Evolutionary conservation across 2,888 invertebrate genomes (phyloP).

Genomic region (Troilus luridus): DNA sequence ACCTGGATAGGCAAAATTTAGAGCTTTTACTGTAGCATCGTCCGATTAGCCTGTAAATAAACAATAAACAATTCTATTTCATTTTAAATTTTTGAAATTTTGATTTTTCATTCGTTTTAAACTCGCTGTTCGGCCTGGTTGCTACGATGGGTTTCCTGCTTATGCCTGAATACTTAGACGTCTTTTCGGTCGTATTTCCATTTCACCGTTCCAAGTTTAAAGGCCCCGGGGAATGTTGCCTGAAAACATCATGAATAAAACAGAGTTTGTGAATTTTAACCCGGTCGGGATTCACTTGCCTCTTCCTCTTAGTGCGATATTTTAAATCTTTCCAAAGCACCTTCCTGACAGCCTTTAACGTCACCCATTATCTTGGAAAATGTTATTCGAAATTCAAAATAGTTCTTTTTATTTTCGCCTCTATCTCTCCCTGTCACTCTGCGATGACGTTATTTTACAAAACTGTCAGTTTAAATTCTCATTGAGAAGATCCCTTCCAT

Average conservation of each 20-base stretch:
- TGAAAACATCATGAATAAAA: slow-evolving; percentile 35
- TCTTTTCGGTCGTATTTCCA: neutral
- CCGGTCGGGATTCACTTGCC: neutral
- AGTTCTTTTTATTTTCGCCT: neutral
- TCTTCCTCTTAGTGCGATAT: neutral
- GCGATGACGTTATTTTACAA: neutral
- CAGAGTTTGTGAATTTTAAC: neutral
- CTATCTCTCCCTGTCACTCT: neutral
- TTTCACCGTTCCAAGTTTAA: neutral
- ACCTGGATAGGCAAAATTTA: too few species aligned
- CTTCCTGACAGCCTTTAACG: neutral
- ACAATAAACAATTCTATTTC: too few species aligned
- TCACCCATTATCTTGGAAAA: neutral
- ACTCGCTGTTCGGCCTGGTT: too few species aligned
- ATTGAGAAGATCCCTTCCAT: neutral
- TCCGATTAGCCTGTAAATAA: too few species aligned
- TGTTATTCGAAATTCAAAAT: neutral
- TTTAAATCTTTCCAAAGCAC: neutral
- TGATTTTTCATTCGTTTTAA: too few species aligned
- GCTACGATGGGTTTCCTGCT: neutral
- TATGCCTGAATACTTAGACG: neutral
- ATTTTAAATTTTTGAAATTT: too few species aligned
- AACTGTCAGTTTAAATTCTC: slow-evolving; percentile 20
- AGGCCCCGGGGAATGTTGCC: neutral
- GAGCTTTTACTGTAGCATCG: too few species aligned